Base-by-base conservation (phyloP, 2,113 vertebrate species). In the Grammomys surdaster region DNA sequence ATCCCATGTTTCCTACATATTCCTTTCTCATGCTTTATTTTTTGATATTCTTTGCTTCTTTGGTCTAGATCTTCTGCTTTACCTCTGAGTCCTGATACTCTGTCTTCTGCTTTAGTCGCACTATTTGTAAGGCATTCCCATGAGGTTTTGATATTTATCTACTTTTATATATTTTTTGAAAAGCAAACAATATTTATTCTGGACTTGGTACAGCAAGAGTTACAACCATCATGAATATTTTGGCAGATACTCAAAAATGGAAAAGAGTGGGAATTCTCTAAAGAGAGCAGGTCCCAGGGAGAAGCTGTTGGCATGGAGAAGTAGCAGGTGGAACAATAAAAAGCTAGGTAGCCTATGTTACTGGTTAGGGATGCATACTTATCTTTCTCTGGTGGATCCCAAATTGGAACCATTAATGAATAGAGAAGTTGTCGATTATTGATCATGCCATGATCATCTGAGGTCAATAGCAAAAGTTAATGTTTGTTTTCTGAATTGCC, bases 271-370 rank as follows among this genome's bases (percentile, higher is more conserved):
- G 17, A 54, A 69, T 33, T 36, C 58, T 11, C 19, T 5, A n/a
- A 84, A 19, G 22, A 6, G 26, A 36, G 7, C 11, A 5, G 0
- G 1, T 36, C 20, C n/a, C n/a, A 26, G n/a, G 0, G 36, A 26
- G 72, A 96, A 56, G 65, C 65, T 48, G 1, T 69, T 63, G 70
- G 22, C 22, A 14, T 77, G 24, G 16, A 10, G 69, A 31, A 94
- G 20, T 13, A 60, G 13, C 22, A 86, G 16, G 5, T 14, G 11
- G 31, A 8, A 33, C 43, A 63, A 40, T 40, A 40, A 40, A 65
- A 72, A 65, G 3, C 8, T 5, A 6, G 31, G 7, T 70, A 63
- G 9, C 36, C 11, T 2, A 6, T n/a, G 31, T 46, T 60, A 58
- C 63, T 67, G 60, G 11, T 85, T 78, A 73, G 70, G n/a, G 16